Percentiles rank a stretch among this genome's conserved stretches.
These are phyloP conservation scores for Hemicordylus capensis DNA, from an alignment of 2,113 vertebrate species.

Conservation along the genomic window DNA sequence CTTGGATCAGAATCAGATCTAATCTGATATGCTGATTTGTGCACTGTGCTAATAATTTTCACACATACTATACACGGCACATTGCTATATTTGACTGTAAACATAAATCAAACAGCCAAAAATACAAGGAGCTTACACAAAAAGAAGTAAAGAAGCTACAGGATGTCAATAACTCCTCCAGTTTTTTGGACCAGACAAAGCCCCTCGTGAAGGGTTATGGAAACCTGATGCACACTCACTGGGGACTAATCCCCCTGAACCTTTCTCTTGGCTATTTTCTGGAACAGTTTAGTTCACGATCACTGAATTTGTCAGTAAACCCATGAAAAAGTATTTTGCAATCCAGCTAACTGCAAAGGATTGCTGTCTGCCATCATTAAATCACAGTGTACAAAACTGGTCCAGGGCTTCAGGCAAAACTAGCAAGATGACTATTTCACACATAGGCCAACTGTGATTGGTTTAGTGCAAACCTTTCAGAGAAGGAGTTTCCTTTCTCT, in stretches of 20 bases:
- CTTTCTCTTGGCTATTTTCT: neutral
- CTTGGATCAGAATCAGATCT: too few species aligned
- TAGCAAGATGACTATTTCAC: slow-evolving; percentile 1
- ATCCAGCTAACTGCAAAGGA: neutral
- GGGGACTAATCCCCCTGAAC: neutral
- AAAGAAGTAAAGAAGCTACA: too few species aligned
- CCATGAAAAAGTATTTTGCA: neutral
- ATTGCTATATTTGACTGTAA: too few species aligned
- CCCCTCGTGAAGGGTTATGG: too few species aligned
- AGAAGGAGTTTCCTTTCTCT: neutral
- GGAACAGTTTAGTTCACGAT: neutral
- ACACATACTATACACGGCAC: too few species aligned
- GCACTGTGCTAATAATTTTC: too few species aligned
- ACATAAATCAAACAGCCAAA: too few species aligned
- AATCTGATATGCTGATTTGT: too few species aligned
- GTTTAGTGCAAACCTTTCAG: neutral
- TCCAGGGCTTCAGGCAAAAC: neutral
- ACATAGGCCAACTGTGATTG: neutral
- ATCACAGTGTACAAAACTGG: neutral
- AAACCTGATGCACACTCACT: neutral
- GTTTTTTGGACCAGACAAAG: too few species aligned
- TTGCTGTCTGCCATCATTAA: neutral
- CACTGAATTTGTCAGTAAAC: neutral
- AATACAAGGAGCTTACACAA: too few species aligned
- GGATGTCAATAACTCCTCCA: too few species aligned